Evolutionary conservation across 2,888 invertebrate species (phyloP), one percentile per base, ranked within the genome.

Genomic region (Ophioninae sp.): DNA sequence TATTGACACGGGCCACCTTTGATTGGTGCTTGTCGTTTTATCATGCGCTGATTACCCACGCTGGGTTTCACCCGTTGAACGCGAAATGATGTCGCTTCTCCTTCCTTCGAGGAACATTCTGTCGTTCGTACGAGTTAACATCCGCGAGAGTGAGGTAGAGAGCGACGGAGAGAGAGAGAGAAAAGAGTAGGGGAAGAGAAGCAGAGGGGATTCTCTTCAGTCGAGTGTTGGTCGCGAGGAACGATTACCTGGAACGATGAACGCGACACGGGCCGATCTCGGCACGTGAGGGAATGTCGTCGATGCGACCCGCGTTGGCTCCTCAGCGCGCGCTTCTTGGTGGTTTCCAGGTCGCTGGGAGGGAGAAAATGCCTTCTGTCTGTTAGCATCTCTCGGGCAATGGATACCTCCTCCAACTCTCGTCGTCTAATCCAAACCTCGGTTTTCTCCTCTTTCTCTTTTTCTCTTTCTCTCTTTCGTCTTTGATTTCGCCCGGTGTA

Each of bases 281-380:
- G 88, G 88, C 89, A 92, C 92, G 92, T 92, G 92, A 92, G 91
- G 89, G 91, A 92, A 92, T 92, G 92, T 90, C 89, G 90, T 89
- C 91, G 88, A 90, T 90, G 90, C 88, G 86, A 78, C 81, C 80
- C 80, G 77, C 74, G 58, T 58, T 82, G 80, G n/a, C n/a, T n/a
- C n/a, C 68, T 83, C 72, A 67, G 67, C 37, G 77, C n/a, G 64
- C 71, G 73, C 75, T 76, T 81, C 84, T 79, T 68, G 84, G 73
- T 84, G 84, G 82, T 84, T 84, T 84, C 76, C 82, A 81, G 84
- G 84, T 75, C 76, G 64, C 63, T 59, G 59, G 73, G 82, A 81
- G 72, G 84, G 79, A 82, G 84, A 79, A 82, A 82, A 84, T 84
- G 82, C 76, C 84, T 76, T 82, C 68, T 67, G 41, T 79, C 71